These are phyloP conservation scores for Gymnothorax reevesii DNA, from an alignment of 2,797 vertebrate species.

Conservation along the genomic window DNA sequence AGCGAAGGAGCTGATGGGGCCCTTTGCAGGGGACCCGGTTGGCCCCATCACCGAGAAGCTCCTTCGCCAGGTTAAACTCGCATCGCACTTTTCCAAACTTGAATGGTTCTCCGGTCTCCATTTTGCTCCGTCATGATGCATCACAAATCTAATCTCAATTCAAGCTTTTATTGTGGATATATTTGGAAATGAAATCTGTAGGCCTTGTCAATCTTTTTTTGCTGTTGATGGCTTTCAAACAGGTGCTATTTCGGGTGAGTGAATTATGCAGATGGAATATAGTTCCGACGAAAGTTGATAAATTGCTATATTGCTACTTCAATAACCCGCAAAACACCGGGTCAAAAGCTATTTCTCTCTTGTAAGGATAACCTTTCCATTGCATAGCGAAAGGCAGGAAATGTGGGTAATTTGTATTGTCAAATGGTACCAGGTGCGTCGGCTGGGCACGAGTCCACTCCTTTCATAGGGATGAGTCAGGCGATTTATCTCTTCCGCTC, in stretches of 20 bases:
- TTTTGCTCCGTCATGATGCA: neutral
- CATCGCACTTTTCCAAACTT: constrained; percentile 3
- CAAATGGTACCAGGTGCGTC: constrained; percentile 58
- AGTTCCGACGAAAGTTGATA: neutral
- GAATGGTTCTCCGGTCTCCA: neutral
- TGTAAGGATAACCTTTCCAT: neutral
- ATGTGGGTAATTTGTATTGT: constrained; percentile 51
- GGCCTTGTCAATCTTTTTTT: too few relatives aligned
- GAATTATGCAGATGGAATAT: too few relatives aligned
- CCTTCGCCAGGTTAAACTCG: neutral
- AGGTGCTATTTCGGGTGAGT: too few relatives aligned
- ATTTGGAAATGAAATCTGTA: too few relatives aligned
- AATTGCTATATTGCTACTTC: neutral
- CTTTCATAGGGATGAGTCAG: constrained; percentile 43
- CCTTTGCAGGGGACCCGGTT: neutral
- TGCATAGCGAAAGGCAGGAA: constrained; percentile 30
- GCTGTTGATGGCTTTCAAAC: too few relatives aligned
- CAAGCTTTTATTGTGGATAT: neutral
- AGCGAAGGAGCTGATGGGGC: neutral
- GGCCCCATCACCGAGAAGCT: neutral
- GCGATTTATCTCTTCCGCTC: constrained; percentile 54
- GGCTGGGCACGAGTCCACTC: constrained; percentile 53
- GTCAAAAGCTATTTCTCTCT: neutral
- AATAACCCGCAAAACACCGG: neutral
- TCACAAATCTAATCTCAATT: neutral